Percentiles rank a stretch among this genome's conserved stretches.
Conservation (phyloP, 2,797 vertebrate species). For the Balearica regulorum region DNA sequence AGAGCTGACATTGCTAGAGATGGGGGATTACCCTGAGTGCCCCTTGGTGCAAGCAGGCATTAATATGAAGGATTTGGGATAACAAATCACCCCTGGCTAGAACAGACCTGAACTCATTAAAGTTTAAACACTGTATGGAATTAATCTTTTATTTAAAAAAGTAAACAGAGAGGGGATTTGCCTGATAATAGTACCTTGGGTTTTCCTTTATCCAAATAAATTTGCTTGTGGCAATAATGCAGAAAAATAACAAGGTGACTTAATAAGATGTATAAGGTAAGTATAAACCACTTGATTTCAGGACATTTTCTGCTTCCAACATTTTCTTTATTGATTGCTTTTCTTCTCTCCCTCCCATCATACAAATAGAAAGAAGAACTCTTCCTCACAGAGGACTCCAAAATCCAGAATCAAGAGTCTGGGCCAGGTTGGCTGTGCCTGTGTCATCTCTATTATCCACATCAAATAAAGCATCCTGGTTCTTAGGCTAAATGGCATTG, state of each 20-base stretch:
- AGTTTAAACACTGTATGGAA: constrained; percentile 34
- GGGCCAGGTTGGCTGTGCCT: background rate
- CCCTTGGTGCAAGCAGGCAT: constrained; percentile 43
- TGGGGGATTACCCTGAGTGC: constrained; percentile 39
- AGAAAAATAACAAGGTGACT: background rate
- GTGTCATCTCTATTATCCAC: background rate
- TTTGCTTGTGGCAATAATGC: background rate
- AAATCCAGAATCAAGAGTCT: background rate
- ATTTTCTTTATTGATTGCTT: background rate
- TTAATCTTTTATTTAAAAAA: constrained; percentile 50
- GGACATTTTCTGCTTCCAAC: background rate
- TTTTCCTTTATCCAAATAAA: constrained; percentile 8
- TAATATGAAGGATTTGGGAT: constrained; percentile 59
- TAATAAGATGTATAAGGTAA: background rate
- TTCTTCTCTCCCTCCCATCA: background rate
- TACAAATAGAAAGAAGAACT: background rate
- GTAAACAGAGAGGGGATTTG: background rate
- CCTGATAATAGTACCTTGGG: background rate
- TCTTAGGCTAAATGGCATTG: background rate
- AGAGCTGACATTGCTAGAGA: constrained; percentile 39
- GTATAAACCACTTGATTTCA: background rate
- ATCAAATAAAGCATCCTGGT: accelerated
- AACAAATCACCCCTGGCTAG: constrained; percentile 50
- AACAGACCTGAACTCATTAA: constrained; percentile 48
- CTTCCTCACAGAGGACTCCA: background rate